Percentiles rank a stretch among this genome's conserved stretches.
These are phyloP conservation scores for Drosophila anceps DNA, from an alignment of 2,888 invertebrate species.

Conservation along the genomic window DNA sequence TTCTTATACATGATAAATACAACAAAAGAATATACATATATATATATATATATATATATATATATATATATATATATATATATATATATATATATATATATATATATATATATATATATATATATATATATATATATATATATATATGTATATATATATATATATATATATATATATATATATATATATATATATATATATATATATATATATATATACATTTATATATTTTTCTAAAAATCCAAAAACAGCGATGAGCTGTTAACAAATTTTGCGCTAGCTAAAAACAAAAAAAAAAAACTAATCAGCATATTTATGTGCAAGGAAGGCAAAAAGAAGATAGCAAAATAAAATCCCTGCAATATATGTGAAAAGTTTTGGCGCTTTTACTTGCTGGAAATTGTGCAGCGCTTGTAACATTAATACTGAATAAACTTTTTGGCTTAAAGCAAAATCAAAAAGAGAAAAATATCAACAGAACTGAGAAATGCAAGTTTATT, in stretches of 20 bases:
- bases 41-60: background rate
- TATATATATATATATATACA: background rate
- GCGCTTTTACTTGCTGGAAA: conserved; percentile 9
- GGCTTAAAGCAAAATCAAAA: conserved; percentile 9
- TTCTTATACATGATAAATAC: conserved; percentile 8
- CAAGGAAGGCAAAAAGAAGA: background rate
- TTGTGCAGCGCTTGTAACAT: conserved; percentile 9
- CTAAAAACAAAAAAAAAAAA: conserved; percentile 23
- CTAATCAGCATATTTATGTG: conserved; percentile 30
- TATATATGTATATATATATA: background rate
- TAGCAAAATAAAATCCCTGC: background rate
- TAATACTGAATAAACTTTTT: conserved; percentile 17
- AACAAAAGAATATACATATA: background rate
- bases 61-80: background rate
- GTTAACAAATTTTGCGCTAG: conserved; percentile 6
- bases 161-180: background rate
- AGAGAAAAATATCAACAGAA: background rate
- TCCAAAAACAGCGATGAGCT: background rate
- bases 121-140: background rate
- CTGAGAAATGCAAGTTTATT: conserved; percentile 7
- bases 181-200: background rate
- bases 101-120: background rate
- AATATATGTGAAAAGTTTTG: conserved; percentile 34
- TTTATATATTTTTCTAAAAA: background rate
- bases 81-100: background rate